phyloP scores from a whole-genome alignment of 2,888 invertebrate genomes.

The Acronicta alni region DNA sequence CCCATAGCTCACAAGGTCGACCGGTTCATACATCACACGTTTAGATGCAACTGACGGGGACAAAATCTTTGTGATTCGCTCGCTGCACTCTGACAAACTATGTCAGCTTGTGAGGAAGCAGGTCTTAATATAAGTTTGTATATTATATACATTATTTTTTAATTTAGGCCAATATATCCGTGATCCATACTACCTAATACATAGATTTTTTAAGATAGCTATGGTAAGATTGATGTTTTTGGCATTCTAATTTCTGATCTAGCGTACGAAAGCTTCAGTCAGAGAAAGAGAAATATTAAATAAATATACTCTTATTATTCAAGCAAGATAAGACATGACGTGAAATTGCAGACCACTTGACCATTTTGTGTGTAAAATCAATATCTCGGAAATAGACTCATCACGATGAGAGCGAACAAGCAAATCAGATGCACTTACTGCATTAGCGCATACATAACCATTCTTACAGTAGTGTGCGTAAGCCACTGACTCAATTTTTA shows the following conservation, averaged over 20 bases:
- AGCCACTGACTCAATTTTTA: slow-evolving; percentile 42
- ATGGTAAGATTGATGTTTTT: no score
- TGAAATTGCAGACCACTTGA: slow-evolving; percentile 15
- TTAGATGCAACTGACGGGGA: slow-evolving; percentile 42
- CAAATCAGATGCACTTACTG: slow-evolving; percentile 41
- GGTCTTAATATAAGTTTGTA: neutral
- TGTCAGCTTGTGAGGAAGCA: neutral
- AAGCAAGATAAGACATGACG: neutral
- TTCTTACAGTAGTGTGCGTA: slow-evolving; percentile 25
- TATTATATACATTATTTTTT: no score
- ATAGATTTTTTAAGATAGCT: no score
- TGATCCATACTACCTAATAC: no score
- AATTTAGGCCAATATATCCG: no score
- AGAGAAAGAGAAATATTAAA: neutral
- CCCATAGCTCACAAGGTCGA: slow-evolving; percentile 63
- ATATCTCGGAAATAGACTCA: slow-evolving; percentile 34
- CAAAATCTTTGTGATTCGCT: slow-evolving; percentile 31
- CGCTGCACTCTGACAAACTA: slow-evolving; percentile 10
- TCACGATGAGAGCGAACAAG: slow-evolving; percentile 46
- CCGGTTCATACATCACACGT: slow-evolving; percentile 56
- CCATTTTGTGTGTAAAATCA: slow-evolving; percentile 28
- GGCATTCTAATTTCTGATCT: neutral
- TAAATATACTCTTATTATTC: neutral
- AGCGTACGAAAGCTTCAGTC: neutral
- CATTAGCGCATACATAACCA: slow-evolving; percentile 38